These are phyloP conservation scores for Cryptoleucopteryx plumbea DNA, from an alignment of 2,113 vertebrate species.

Conservation along the genomic window DNA sequence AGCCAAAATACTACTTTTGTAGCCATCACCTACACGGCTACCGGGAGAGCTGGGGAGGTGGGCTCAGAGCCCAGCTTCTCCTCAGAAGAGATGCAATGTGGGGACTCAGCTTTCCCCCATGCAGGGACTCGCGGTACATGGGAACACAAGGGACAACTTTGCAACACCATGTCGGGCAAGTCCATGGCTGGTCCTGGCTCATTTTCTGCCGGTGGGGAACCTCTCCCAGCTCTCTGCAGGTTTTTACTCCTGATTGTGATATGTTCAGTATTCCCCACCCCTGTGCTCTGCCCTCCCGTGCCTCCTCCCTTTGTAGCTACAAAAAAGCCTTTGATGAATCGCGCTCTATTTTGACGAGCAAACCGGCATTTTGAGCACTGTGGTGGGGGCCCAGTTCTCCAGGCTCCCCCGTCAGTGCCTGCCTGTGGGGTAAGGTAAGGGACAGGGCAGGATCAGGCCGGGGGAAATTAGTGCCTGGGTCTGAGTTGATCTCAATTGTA, in stretches of 20 bases:
- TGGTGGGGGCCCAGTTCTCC: neutral
- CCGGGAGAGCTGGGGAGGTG: neutral
- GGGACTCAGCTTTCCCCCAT: neutral
- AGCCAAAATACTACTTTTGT: neutral
- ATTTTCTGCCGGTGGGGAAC: neutral
- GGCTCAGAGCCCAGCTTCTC: neutral
- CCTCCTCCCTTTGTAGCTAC: neutral
- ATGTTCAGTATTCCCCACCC: neutral
- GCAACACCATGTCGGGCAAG: accelerated
- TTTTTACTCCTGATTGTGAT: neutral
- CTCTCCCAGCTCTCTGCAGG: neutral
- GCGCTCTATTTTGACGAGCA: neutral
- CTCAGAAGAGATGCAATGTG: neutral
- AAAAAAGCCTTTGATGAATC: neutral
- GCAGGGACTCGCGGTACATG: accelerated
- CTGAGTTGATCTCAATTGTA: neutral
- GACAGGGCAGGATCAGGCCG: neutral
- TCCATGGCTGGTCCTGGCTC: neutral
- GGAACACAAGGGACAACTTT: neutral
- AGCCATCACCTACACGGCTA: neutral
- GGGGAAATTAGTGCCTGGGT: neutral
- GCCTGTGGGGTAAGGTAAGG: neutral
- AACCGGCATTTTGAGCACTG: neutral
- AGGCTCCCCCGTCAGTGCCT: neutral
- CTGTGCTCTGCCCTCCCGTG: neutral